Conservation (phyloP, 2,113 vertebrate genomes). For the Zosterops pallidus region DNA sequence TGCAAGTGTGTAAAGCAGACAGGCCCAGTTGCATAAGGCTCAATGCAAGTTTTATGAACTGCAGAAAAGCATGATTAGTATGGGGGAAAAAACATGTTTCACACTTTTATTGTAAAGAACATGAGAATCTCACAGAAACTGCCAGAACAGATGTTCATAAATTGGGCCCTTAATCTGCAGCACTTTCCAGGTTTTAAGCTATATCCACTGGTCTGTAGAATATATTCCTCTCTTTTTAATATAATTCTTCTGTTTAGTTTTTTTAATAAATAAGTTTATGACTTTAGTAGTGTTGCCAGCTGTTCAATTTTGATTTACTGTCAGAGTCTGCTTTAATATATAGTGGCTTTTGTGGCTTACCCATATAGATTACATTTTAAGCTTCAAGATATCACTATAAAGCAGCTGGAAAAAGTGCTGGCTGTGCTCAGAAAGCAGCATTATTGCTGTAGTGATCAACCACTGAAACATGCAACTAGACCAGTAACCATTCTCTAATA, state of each 20-base stretch:
- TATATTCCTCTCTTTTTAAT: slow-evolving; percentile 63
- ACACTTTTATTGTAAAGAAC: slow-evolving; percentile 67
- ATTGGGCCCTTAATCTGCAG: slow-evolving; percentile 62
- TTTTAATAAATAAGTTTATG: slow-evolving; percentile 71
- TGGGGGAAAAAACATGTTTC: neutral
- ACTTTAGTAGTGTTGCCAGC: slow-evolving; percentile 65
- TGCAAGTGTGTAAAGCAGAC: slow-evolving; percentile 48
- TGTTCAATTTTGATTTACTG: slow-evolving; percentile 69
- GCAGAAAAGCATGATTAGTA: slow-evolving; percentile 61
- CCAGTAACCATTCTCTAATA: slow-evolving; percentile 27
- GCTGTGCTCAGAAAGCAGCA: slow-evolving; percentile 57
- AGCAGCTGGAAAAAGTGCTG: slow-evolving; percentile 68
- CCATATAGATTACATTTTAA: slow-evolving; percentile 72
- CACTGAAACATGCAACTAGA: slow-evolving; percentile 45
- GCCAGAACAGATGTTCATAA: slow-evolving; percentile 70
- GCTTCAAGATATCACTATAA: slow-evolving; percentile 72
- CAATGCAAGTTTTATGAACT: slow-evolving; percentile 67
- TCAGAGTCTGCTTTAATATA: slow-evolving; percentile 71
- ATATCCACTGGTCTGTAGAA: slow-evolving; percentile 53
- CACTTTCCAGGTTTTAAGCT: slow-evolving; percentile 70
- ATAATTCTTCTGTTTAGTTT: slow-evolving; percentile 70
- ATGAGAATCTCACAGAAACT: slow-evolving; percentile 54
- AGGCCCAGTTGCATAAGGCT: slow-evolving; percentile 13
- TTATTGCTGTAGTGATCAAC: slow-evolving; percentile 48
- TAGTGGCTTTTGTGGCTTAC: slow-evolving; percentile 71